A percentile compares a stretch with the other conserved stretches of the same genome.
phyloP scores from a whole-genome alignment of 2,888 invertebrate species.

The Erebia ligea region DNA sequence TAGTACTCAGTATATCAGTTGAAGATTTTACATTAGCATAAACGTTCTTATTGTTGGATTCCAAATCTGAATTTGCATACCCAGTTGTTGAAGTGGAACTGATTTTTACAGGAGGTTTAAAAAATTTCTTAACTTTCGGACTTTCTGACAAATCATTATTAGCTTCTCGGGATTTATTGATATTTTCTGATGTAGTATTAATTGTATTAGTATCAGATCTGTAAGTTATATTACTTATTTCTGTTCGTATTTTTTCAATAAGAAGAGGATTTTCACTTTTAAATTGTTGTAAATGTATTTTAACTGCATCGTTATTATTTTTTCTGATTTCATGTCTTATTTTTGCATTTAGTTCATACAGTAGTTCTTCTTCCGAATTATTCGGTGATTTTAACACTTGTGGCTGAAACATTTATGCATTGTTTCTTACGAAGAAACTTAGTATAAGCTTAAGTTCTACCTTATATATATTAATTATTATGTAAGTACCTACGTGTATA shows the following conservation, averaged over 20 bases:
- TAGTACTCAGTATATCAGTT: background rate
- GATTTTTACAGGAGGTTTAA: background rate
- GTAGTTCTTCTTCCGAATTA: conserved; percentile 38
- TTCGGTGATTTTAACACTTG: conserved; percentile 50
- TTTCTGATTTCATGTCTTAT: conserved; percentile 59
- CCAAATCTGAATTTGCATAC: conserved; percentile 23
- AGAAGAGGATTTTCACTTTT: conserved; percentile 59
- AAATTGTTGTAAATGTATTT: conserved; percentile 57
- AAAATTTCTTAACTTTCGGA: conserved; percentile 1
- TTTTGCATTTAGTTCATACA: conserved; percentile 68
- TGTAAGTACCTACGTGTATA: conserved; percentile 55
- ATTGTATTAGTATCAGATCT: conserved; percentile 17
- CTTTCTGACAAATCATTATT: background rate
- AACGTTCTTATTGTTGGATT: background rate
- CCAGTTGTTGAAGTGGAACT: conserved; percentile 22
- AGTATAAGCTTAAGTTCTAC: background rate
- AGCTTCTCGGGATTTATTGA: background rate
- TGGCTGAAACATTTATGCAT: conserved; percentile 50
- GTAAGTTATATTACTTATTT: conserved; percentile 43
- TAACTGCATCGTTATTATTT: conserved; percentile 47
- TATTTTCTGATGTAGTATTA: conserved; percentile 9
- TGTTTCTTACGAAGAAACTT: background rate
- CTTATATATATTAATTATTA: background rate
- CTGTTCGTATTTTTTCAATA: conserved; percentile 52
- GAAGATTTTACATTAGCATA: background rate